Evolutionary conservation across 2,888 invertebrate species (phyloP).

Genomic region (Agonopterix arenella): DNA sequence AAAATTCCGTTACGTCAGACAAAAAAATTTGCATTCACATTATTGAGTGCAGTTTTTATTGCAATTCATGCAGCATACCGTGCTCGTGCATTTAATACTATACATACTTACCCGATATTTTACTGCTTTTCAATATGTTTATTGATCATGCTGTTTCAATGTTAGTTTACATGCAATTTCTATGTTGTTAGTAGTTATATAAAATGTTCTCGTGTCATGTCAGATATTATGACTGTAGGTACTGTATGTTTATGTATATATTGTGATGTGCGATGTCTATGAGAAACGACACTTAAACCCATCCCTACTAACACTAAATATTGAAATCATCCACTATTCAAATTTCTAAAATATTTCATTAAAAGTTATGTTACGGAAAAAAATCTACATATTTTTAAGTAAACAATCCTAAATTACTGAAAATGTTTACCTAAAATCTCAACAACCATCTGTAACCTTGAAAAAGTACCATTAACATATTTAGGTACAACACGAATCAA

Average conservation of each 20-base stretch:
- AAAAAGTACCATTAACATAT: conserved; percentile 52
- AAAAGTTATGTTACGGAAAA: conserved; percentile 11
- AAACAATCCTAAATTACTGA: conserved; percentile 46
- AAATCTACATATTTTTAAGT: conserved; percentile 22
- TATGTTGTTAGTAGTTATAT: conserved; percentile 25
- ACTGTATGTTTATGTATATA: conserved; percentile 51
- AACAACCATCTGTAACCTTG: conserved; percentile 73
- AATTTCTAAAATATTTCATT: conserved; percentile 23
- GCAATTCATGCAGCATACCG: conserved; percentile 56
- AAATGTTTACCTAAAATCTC: conserved; percentile 58
- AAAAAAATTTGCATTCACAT: conserved; percentile 42
- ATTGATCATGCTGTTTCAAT: conserved; percentile 23
- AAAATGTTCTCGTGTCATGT: conserved; percentile 43
- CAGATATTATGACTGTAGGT: conserved; percentile 47
- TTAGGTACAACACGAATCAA: conserved; percentile 44
- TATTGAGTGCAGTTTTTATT: conserved; percentile 30
- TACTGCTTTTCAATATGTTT: conserved; percentile 4
- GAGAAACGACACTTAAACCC: conserved; percentile 21
- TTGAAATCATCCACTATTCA: conserved; percentile 45
- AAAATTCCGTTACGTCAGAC: conserved; percentile 38
- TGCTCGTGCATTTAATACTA: conserved; percentile 41
- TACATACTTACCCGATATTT: conserved; percentile 36
- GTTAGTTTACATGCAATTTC: conserved; percentile 25
- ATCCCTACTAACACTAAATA: conserved; percentile 23
- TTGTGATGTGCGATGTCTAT: conserved; percentile 52